Conservation (phyloP, 1,140 invertebrate genomes). For the Ceratitis capitata region DNA sequence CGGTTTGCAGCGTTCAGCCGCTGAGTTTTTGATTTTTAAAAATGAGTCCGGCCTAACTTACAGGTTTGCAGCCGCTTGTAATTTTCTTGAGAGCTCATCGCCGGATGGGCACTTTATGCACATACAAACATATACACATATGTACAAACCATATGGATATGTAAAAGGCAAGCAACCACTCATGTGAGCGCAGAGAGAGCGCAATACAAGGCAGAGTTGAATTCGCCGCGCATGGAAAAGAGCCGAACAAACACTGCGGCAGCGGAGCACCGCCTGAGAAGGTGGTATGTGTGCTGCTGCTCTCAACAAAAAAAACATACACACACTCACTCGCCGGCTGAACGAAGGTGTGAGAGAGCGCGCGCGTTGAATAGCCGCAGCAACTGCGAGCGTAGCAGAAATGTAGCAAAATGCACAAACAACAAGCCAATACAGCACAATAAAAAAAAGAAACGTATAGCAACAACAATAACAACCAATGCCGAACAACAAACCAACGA, state of each 20-base stretch:
- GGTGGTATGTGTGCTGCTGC: too few relatives aligned
- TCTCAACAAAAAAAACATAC: too few relatives aligned
- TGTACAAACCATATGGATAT: not conserved
- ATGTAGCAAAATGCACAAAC: too few relatives aligned
- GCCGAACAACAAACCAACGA: constrained; percentile 24
- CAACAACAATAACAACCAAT: constrained; percentile 6
- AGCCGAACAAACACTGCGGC: not conserved
- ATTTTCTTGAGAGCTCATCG: not conserved
- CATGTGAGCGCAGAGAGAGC: not conserved
- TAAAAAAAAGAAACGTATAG: not conserved
- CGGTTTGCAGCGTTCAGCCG: too few relatives aligned
- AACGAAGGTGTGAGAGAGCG: not conserved
- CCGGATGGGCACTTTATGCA: not conserved
- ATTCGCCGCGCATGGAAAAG: constrained; percentile 25
- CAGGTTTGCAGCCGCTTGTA: not conserved
- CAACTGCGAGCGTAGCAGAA: not conserved
- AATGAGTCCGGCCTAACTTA: too few relatives aligned
- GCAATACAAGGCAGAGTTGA: not conserved
- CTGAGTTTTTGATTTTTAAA: too few relatives aligned
- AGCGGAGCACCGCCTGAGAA: not conserved
- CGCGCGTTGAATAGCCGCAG: not conserved
- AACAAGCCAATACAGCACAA: too few relatives aligned
- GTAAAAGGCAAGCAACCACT: not conserved
- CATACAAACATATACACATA: not conserved
- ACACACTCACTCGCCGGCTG: too few relatives aligned